These are phyloP conservation scores for Parnassius mnemosyne DNA, from an alignment of 2,888 invertebrate species.

Conservation along the genomic window DNA sequence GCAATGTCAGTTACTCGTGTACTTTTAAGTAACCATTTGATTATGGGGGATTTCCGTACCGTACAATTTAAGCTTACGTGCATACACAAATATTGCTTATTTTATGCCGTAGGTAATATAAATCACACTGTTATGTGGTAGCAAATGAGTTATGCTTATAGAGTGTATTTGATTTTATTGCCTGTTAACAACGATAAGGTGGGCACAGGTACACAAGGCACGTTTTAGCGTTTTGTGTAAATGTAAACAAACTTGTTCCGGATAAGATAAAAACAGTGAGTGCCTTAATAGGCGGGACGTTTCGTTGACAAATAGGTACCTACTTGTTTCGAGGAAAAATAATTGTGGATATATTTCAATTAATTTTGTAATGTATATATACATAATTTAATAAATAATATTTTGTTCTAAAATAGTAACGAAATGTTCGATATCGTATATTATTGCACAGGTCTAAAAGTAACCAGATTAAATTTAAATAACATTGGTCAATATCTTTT, in stretches of 20 bases:
- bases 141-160: conserved; percentile 14
- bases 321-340: conserved; percentile 7
- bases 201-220: conserved; percentile 67
- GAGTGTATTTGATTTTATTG: conserved; percentile 64
- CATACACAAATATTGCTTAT: not conserved
- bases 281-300: conserved; percentile 42
- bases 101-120: not conserved
- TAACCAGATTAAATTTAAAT: too few species aligned
- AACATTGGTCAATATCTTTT: too few species aligned
- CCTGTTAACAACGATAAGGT: conserved; percentile 72
- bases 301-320: conserved; percentile 51
- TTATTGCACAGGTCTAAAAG: too few species aligned
- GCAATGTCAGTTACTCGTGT: conserved; percentile 66
- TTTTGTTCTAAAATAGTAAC: too few species aligned
- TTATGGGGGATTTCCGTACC: conserved; percentile 48
- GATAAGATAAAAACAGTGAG: conserved; percentile 74
- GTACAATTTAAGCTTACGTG: conserved; percentile 6
- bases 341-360: conserved; percentile 1
- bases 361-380: too few species aligned
- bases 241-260: conserved; percentile 79
- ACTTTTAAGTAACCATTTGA: conserved; percentile 59
- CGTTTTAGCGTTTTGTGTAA: conserved; percentile 75
- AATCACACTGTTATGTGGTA: conserved; percentile 13
- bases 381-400: too few species aligned
- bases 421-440: too few species aligned